Percentiles rank a stretch among this genome's conserved stretches.
Evolutionary conservation across 2,797 vertebrate species (phyloP).

Genomic region (Brachymystax lenok): DNA sequence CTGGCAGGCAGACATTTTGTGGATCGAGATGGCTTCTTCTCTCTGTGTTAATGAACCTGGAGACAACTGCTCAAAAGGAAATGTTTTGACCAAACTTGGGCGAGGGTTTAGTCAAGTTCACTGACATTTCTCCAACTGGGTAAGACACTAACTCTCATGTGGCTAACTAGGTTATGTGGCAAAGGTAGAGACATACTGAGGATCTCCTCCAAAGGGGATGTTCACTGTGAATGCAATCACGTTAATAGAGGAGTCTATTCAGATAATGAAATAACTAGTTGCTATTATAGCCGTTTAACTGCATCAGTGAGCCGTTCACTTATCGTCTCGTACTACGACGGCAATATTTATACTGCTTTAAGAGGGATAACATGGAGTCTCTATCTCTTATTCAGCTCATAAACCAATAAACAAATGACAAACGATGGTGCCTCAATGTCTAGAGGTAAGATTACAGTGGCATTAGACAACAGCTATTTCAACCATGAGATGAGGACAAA

Average conservation of each 20-base stretch:
- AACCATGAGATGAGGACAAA: slow-evolving; percentile 45
- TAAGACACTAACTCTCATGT: not conserved
- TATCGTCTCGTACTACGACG: too few relatives aligned
- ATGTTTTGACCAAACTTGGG: not conserved
- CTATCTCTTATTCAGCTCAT: not conserved
- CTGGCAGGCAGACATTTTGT: slow-evolving; percentile 13
- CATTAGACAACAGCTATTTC: slow-evolving; percentile 7
- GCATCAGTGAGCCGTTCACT: too few relatives aligned
- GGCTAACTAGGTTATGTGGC: not conserved
- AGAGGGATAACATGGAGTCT: not conserved
- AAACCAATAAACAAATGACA: not conserved
- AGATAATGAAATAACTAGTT: too few relatives aligned
- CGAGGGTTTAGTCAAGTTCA: not conserved
- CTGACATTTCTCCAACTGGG: not conserved
- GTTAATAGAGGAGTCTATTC: too few relatives aligned
- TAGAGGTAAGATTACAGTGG: slow-evolving; percentile 30
- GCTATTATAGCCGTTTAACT: too few relatives aligned
- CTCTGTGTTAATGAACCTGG: not conserved
- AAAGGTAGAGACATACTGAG: not conserved
- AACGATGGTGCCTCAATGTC: not conserved
- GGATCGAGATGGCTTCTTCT: not conserved
- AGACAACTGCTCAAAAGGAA: not conserved
- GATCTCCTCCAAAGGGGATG: too few relatives aligned
- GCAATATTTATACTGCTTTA: too few relatives aligned
- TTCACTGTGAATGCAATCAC: too few relatives aligned